Evolutionary conservation across 1,140 invertebrate species (phyloP), one percentile per base, ranked within the genome.

Genomic region (Neodiprion lecontei): DNA sequence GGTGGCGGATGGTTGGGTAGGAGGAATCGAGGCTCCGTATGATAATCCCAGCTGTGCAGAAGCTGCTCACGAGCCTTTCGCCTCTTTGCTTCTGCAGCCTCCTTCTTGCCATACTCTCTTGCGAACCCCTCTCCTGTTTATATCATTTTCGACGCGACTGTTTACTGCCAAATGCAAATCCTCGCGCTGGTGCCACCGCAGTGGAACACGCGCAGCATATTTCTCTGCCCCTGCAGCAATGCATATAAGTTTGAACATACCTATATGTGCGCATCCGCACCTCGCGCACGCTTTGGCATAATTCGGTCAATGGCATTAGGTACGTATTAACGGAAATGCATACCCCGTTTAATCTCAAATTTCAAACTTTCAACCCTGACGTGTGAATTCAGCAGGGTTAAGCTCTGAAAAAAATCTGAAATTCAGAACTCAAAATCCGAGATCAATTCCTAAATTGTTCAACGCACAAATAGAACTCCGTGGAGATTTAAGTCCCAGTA

Each of bases 81-180:
- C 53, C 53, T 61, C 53, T 40, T 40, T 5, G 28, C 28, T 9
- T 5, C 9, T 61, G 28, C 28, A 61, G 53, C 11, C 11, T 61
- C 9, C 28, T 40, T 61, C 53, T 61, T 21, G 17, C 17, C 17
- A 21, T 21, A 21, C 17, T 21, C 17, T 21, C 71, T 67, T 48
- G 47, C 48, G 48, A 48, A 66, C 21, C 70, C 72, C 66, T 61
- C 67, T 74, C 67, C 76, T 75, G 74, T 77, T 78, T 82, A 78
- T 80, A 82, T 82, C 80, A 80, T 81, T 84, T 84, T 82, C 80
- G 78, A 83, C 79, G 75, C 53, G 53, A 74, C 74, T 82, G 76
- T 83, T 84, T 80, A 83, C 80, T 78, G 78, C 75, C 75, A 65
- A 61, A 82, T 83, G 83, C 79, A 83, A 84, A 84, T 84, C 75